Evolutionary conservation across 2,797 vertebrate genomes (phyloP), one percentile per base, ranked within the genome.

Genomic region (Periparus ater): DNA sequence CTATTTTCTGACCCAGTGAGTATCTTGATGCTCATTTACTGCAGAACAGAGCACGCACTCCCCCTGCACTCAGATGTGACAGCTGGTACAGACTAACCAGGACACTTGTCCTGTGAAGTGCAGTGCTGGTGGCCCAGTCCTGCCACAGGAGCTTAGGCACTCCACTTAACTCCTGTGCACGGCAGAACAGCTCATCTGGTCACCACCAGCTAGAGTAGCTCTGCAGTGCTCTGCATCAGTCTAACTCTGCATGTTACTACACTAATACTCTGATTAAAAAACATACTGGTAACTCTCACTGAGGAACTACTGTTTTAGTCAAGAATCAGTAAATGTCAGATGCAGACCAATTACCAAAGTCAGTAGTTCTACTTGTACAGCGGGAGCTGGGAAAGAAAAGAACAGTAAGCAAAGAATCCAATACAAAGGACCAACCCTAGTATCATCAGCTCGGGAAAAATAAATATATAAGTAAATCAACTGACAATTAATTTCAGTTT

Each of bases 31-130:
- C 25, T 34, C 9, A 30, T 25, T 45, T 30, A 55, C 11, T 42
- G 42, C 25, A 70, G 40, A 50, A 67, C 4, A 32, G 40, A 66
- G 30, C 1, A 4, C 0, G 10, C 6, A 5, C 10, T 11, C 5
- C 13, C 6, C 0, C 18, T 2, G 5, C 53, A 44, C 20, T 9
- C 11, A 60, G 62, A 42, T 27, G 45, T 13, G 47, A 58, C 70
- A 60, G 65, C 27, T 12, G n/a, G 19, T 16, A 25, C 66, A 61
- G 44, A 40, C n/a, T 65, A 18, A 55, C 21, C 22, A 55, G 27
- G 34, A 58, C 61, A 38, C 13, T 4, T 47, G 27, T 21, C 26
- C 60, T 30, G 29, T 13, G 9, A 54, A 57, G 62, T 1, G 30
- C 32, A 60, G 21, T 2, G 38, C 55, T 68, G 54, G 15, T 1